Evolutionary conservation across 2,113 vertebrate genomes (phyloP).

Genomic region (Ariopsis seemanni): DNA sequence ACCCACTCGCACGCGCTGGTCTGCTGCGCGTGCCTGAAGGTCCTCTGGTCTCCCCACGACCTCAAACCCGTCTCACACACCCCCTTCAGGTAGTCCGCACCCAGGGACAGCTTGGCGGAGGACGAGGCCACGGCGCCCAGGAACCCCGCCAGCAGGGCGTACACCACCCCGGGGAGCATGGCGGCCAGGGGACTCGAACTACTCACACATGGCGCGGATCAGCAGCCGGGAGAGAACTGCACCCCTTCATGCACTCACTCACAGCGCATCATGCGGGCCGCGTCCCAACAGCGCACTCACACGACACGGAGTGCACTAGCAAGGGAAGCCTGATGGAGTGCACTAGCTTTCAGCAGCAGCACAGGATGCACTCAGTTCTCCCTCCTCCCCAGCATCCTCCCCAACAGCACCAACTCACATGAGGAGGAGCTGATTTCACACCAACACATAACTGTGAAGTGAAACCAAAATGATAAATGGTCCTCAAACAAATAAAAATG

Average conservation of each 20-base stretch:
- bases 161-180: slow-evolving; percentile 76
- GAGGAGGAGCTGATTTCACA: no score
- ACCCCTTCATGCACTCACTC: background rate
- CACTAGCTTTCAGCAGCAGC: background rate
- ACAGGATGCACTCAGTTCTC: background rate
- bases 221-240: no score
- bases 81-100: slow-evolving; percentile 73
- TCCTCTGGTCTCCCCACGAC: slow-evolving; percentile 74
- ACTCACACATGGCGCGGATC: background rate
- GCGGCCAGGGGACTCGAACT: slow-evolving; percentile 40
- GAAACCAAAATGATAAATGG: no score
- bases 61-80: slow-evolving; percentile 73
- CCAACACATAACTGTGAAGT: no score
- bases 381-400: no score
- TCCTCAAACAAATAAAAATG: no score
- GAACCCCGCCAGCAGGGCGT: slow-evolving; percentile 79
- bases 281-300: background rate
- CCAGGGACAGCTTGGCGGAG: slow-evolving; percentile 84
- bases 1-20: slow-evolving; percentile 78
- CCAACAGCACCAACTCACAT: no score
- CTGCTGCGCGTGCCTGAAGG: slow-evolving; percentile 69
- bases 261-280: background rate
- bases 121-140: slow-evolving; percentile 82
- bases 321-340: background rate
- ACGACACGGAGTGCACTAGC: no score